Evolutionary conservation across 2,888 invertebrate genomes (phyloP), one percentile per base, ranked within the genome.

Genomic region (Ornithoptera alexandrae): DNA sequence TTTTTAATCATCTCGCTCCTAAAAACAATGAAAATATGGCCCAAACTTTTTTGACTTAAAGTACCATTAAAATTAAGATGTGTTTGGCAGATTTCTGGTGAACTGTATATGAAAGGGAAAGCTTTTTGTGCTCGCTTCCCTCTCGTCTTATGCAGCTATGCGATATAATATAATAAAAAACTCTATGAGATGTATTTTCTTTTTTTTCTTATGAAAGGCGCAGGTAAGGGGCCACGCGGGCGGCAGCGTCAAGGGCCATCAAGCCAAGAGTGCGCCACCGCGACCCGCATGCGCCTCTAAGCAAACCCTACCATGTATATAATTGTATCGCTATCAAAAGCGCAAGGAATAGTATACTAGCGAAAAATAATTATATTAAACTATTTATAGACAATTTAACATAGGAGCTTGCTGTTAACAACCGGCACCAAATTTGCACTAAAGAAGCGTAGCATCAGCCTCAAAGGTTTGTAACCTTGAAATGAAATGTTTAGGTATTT

Each of bases 181-280:
- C 70, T 53, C 71, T 73, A 72, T 73, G 73, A 68, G 67, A 70
- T 72, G 73, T 73, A 76, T 77, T 76, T 81, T 83, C 77, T 72
- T 85, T 83, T 57, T 46, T 85, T 84, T 82, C 76, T 80, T 77
- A 76, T 86, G 85, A 86, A 87, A 87, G 80, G 82, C 83, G 77
- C 77, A 79, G 82, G 82, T 80, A 80, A 85, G 84, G 82, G 84
- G 78, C 82, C 70, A 56, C 61, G 67, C 63, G 84, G 81, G 78
- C 81, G 79, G 74, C 82, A 80, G 79, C 80, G 83, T 89, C 81
- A 82, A 91, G 90, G 77, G 87, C 82, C 87, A 88, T 92, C 82
- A 77, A 90, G 89, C 79, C 80, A 79, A 89, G 90, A 79, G 88
- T 82, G 76, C 75, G 79, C 78, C 75, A 74, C 82, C 81, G 75